Evolutionary conservation across 2,113 vertebrate genomes (phyloP).

Genomic region (Lates calcarifer): DNA sequence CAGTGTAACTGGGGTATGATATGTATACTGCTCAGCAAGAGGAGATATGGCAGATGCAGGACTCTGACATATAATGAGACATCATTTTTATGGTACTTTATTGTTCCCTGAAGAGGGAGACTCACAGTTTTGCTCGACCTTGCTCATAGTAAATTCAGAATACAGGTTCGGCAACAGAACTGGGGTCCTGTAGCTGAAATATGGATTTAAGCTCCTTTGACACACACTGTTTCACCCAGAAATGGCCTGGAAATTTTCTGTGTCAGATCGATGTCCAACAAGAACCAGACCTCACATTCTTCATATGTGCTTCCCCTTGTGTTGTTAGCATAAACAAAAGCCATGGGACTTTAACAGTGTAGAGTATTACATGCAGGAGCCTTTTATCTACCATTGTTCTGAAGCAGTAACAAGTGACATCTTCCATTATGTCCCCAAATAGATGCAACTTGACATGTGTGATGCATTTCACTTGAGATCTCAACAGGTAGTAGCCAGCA

Average conservation of each 20-base stretch:
- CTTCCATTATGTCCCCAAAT: not conserved
- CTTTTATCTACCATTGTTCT: not conserved
- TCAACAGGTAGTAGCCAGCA: conserved; percentile 1
- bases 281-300: not conserved
- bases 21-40: conserved; percentile 12
- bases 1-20: conserved; percentile 32
- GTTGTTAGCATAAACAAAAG: conserved; percentile 19
- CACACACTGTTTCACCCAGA: not conserved
- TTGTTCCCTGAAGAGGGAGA: conserved; percentile 21
- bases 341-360: not conserved
- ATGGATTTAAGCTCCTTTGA: not conserved
- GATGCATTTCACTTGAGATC: not conserved
- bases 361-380: not conserved
- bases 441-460: conserved; percentile 10
- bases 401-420: not conserved
- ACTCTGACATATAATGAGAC: conserved; percentile 21
- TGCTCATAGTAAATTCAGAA: conserved; percentile 10
- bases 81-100: conserved; percentile 23
- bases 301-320: not conserved
- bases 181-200: not conserved
- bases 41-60: conserved; percentile 20
- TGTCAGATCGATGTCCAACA: not conserved
- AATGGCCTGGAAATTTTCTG: not conserved
- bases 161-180: conserved; percentile 1
- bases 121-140: conserved; percentile 19